A percentile compares a stretch with the other conserved stretches of the same genome.
These are phyloP conservation scores for Thereuonema tuberculata DNA, from an alignment of 1,140 invertebrate genomes.

Conservation along the genomic window DNA sequence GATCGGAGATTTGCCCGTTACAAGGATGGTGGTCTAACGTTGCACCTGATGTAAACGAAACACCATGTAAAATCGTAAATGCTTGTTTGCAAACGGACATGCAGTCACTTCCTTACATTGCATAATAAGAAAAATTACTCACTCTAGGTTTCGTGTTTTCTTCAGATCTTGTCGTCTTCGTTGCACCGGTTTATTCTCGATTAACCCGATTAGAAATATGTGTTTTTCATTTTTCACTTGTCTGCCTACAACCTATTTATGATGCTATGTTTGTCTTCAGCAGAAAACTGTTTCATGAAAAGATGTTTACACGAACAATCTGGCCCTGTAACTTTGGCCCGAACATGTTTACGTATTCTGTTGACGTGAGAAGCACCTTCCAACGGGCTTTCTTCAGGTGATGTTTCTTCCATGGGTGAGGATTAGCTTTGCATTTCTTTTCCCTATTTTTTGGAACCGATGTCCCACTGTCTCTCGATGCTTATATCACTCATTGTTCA, in stretches of 20 bases:
- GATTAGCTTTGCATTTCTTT: neutral
- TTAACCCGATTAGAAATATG: neutral
- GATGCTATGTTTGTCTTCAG: neutral
- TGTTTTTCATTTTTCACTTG: neutral
- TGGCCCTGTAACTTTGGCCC: neutral
- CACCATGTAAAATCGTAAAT: neutral
- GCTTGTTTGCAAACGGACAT: neutral
- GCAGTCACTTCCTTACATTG: neutral
- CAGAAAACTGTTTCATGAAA: neutral
- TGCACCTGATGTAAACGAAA: neutral
- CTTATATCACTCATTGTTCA: neutral
- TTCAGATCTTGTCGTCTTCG: neutral
- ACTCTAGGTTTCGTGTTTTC: neutral
- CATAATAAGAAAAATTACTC: neutral
- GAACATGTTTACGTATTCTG: neutral
- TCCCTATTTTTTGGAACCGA: neutral
- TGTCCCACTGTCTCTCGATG: neutral
- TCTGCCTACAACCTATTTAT: neutral
- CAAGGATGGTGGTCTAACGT: neutral
- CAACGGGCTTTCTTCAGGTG: neutral
- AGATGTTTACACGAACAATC: neutral
- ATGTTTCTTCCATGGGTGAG: neutral
- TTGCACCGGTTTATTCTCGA: neutral
- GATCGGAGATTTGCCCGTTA: neutral
- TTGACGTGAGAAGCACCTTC: neutral